Conservation (phyloP, 1,140 invertebrate genomes). For the Conus ventricosus region DNA sequence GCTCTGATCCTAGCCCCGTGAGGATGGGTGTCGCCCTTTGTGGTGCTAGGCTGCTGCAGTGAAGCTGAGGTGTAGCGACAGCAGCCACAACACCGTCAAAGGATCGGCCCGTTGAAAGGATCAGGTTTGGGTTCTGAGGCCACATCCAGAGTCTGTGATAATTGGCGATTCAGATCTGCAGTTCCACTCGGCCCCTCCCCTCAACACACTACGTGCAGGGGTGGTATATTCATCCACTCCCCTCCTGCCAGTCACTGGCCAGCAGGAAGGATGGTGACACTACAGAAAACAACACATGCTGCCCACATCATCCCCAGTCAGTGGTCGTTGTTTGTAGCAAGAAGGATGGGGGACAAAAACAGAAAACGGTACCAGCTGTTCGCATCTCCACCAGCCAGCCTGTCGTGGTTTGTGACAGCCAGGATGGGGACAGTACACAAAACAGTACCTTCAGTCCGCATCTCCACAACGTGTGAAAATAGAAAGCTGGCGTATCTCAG, state of each 20-base stretch:
- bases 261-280: neutral
- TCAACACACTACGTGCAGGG: neutral
- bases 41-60: neutral
- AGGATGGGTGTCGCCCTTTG: neutral
- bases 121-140: neutral
- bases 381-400: too few relatives aligned
- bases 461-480: too few relatives aligned
- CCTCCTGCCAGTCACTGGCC: neutral
- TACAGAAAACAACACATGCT: neutral
- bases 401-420: too few relatives aligned
- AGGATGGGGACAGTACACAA: neutral
- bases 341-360: neutral
- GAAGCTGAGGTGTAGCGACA: neutral
- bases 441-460: too few relatives aligned
- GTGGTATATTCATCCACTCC: neutral
- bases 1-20: neutral
- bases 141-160: conserved; percentile 23
- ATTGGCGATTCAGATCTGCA: neutral
- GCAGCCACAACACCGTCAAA: too few relatives aligned
- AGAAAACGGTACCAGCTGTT: too few relatives aligned
- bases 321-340: neutral
- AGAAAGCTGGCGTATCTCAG: too few relatives aligned
- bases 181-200: too few relatives aligned
- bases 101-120: neutral
- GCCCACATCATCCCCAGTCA: neutral